Conservation (phyloP, 2,888 invertebrate genomes). For the Alitta virens region DNA sequence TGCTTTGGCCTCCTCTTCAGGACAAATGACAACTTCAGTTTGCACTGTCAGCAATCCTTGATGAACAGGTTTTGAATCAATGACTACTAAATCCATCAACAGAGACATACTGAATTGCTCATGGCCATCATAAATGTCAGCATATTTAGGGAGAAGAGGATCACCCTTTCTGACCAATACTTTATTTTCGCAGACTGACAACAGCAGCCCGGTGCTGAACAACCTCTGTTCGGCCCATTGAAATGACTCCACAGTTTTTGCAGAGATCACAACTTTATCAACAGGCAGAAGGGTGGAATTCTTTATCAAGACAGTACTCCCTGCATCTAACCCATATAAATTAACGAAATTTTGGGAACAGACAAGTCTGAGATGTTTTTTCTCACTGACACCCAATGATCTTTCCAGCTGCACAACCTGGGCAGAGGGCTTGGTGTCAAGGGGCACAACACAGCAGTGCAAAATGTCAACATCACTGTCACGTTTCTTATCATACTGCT, state of each 20-base stretch:
- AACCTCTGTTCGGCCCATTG: background rate
- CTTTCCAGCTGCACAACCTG: no score
- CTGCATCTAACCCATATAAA: no score
- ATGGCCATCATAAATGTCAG: background rate
- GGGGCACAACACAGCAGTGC: no score
- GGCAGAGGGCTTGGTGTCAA: no score
- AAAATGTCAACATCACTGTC: no score
- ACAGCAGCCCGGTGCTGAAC: constrained; percentile 5
- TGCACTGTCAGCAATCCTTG: constrained; percentile 7
- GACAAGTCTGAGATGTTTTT: no score
- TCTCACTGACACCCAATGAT: no score
- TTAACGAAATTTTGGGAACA: no score
- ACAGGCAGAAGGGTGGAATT: background rate
- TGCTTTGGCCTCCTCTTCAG: no score
- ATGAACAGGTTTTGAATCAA: constrained; percentile 2
- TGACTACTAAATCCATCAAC: constrained; percentile 8
- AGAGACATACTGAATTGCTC: background rate
- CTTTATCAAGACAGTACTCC: no score
- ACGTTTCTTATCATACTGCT: no score
- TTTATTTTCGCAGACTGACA: constrained; percentile 9
- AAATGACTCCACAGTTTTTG: background rate
- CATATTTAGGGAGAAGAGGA: background rate
- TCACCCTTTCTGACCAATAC: constrained; percentile 5
- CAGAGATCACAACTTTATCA: background rate
- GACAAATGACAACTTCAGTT: constrained; percentile 5